Base-by-base conservation (phyloP, 2,888 invertebrate species). In the Junonia oenone region DNA sequence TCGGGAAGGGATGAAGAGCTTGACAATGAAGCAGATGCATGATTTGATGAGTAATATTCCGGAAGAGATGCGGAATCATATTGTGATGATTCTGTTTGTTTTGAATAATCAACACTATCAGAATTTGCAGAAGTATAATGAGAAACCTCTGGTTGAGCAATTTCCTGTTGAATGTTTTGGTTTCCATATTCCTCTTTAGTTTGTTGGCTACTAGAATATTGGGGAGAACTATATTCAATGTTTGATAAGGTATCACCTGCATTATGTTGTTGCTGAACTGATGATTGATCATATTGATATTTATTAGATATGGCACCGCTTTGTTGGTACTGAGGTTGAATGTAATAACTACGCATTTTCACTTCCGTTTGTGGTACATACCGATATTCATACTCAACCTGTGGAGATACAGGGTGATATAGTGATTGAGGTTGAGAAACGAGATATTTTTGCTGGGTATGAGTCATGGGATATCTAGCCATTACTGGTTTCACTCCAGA, bases 401-500 rank as follows among this genome's bases (percentile, higher is more conserved):
- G 78, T 33, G 77, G 81, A 19, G 83, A 76, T 37, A 71, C 62
- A 9, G 79, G 81, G 51, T 77, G 81, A 22, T 84, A 83, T 4
- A 76, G 55, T 9, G 81, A 69, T 62, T 84, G 81, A 26, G 77
- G 71, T 59, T 76, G 75, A 8, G 80, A 64, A 37, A 72, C 63
- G 47, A 76, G 71, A 60, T 83, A 82, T 26, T 78, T 76, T 31
- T 76, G 77, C 22, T 72, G 75, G 26, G 69, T 67, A 55, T 84
- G 82, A 43, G 74, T 78, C 40, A 79, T 72, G 33, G 90, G 90
- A 63, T 89, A 90, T 61, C 73, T 78, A 1, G 90, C 89, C 84
- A 89, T 88, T 1, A 84, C 86, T n/a, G 90, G 90, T 62, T 89
- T 84, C 1, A 88, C 90, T 11, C 83, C 88, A 1, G 89, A 89